Evolutionary conservation across 1,140 invertebrate species (phyloP).

Genomic region (Drosophila trapezifrons): DNA sequence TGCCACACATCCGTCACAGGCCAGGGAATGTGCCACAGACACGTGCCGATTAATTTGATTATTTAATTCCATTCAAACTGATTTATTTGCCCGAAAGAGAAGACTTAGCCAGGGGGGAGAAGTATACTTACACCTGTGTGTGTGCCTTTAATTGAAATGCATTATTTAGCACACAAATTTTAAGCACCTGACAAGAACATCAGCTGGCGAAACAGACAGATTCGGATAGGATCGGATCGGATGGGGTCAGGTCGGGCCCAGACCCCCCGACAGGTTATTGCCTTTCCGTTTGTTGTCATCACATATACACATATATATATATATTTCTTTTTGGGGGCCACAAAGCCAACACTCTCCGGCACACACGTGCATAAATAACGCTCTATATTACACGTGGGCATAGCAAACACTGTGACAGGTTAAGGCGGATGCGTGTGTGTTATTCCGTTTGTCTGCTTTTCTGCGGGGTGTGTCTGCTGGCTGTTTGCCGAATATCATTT

Average conservation of each 20-base stretch:
- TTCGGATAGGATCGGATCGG: constrained; percentile 8
- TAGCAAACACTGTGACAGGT: constrained; percentile 44
- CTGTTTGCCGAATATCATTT: constrained; percentile 60
- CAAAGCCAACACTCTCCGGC: constrained; percentile 23
- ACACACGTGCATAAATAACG: constrained; percentile 72
- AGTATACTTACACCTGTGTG: constrained; percentile 13
- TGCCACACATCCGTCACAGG: constrained; percentile 38
- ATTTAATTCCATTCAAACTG: constrained; percentile 44
- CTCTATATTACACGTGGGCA: constrained; percentile 70
- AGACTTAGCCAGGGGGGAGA: constrained; percentile 7
- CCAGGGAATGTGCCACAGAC: constrained; percentile 45
- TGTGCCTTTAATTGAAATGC: constrained; percentile 69
- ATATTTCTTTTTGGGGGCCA: constrained; percentile 3
- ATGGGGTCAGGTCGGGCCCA: constrained; percentile 24
- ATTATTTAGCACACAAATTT: constrained; percentile 63
- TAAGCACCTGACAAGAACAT: constrained; percentile 50
- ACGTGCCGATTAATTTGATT: constrained; percentile 57
- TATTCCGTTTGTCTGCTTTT: constrained; percentile 2
- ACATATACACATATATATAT: constrained; percentile 15
- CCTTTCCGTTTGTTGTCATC: constrained; percentile 17
- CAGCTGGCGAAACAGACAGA: constrained; percentile 24
- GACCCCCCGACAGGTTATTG: constrained; percentile 47
- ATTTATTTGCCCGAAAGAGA: constrained; percentile 49
- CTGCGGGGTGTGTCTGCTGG: constrained; percentile 17
- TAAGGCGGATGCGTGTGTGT: constrained; percentile 29